Evolutionary conservation across 2,888 invertebrate genomes (phyloP).

Genomic region (Pardosa pseudoannulata): DNA sequence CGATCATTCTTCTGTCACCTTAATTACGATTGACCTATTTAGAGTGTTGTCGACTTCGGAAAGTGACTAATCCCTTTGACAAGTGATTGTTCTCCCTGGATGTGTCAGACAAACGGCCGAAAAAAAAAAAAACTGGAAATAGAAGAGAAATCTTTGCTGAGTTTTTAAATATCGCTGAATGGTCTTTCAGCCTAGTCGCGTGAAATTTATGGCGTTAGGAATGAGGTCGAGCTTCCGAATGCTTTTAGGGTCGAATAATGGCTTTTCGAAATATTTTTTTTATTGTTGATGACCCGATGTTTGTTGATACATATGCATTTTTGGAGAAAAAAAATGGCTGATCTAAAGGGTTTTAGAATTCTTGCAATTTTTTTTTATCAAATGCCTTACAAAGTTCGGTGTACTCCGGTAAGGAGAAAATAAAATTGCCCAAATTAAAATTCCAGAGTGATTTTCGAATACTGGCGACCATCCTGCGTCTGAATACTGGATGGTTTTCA

Average conservation of each 20-base stretch:
- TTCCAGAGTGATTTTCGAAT: too few species aligned
- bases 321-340: too few species aligned
- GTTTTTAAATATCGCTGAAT: neutral
- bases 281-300: too few species aligned
- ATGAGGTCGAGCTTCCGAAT: neutral
- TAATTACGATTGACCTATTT: slow-evolving; percentile 1
- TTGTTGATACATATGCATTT: too few species aligned
- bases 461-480: too few species aligned
- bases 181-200: neutral
- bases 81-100: neutral
- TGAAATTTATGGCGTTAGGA: neutral
- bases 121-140: neutral
- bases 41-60: neutral
- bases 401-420: too few species aligned
- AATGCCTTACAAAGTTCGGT: too few species aligned
- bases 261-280: too few species aligned
- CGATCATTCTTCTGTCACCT: neutral
- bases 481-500: too few species aligned
- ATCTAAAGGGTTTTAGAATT: too few species aligned
- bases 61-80: neutral
- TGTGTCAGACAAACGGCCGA: neutral
- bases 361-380: too few species aligned
- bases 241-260: neutral
- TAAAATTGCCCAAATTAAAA: too few species aligned
- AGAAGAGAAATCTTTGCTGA: neutral